Conservation (phyloP, 2,113 vertebrate genomes). For the Plotosus lineatus region DNA sequence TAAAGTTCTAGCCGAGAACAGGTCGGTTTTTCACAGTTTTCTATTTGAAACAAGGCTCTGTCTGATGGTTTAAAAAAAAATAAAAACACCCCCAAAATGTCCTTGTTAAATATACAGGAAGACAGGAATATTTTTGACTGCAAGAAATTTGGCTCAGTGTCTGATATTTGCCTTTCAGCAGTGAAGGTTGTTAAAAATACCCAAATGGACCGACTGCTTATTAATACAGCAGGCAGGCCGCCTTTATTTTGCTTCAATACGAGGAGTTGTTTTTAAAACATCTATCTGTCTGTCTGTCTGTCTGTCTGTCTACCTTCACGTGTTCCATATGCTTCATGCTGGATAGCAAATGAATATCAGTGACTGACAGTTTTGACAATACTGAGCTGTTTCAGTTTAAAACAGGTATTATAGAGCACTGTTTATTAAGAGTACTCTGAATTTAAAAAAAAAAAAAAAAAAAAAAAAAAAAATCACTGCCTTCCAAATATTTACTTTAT, state of each 20-base stretch:
- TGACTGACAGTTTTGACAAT: no score
- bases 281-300: no score
- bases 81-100: conserved; percentile 4
- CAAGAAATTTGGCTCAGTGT: conserved; percentile 5
- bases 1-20: neutral
- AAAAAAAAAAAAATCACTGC: no score
- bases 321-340: no score
- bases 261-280: neutral
- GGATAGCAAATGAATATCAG: no score
- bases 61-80: no score
- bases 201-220: neutral
- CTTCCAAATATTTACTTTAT: no score
- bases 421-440: no score
- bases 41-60: neutral
- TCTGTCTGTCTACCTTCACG: no score
- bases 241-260: neutral
- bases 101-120: conserved; percentile 12
- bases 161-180: conserved; percentile 18
- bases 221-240: neutral
- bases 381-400: no score
- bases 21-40: neutral
- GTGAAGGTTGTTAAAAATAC: conserved; percentile 4
- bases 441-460: no score
- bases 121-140: conserved; percentile 23
- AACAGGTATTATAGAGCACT: no score